phyloP scores from a whole-genome alignment of 2,888 invertebrate genomes.

The Athrips mouffetella region DNA sequence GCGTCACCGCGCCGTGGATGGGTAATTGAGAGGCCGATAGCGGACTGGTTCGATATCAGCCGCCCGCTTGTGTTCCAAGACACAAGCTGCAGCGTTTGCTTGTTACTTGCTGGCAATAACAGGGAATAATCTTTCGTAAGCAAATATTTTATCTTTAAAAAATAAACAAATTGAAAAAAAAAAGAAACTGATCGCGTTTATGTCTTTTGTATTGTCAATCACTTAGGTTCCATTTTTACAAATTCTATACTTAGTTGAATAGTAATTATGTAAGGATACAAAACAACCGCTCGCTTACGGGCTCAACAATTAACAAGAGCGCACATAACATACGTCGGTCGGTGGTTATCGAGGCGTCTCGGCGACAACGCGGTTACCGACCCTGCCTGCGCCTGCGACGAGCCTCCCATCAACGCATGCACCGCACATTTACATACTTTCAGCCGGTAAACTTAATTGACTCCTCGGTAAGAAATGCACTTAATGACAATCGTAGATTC shows the following conservation, averaged over 20 bases:
- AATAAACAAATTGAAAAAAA: not conserved
- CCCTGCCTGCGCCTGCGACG: slow-evolving; percentile 38
- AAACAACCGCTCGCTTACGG: not conserved
- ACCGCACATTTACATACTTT: slow-evolving; percentile 43
- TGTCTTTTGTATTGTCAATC: slow-evolving; percentile 12
- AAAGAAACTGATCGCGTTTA: slow-evolving; percentile 11
- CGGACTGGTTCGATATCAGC: slow-evolving; percentile 44
- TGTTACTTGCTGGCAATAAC: too few relatives aligned
- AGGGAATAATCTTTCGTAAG: too few relatives aligned
- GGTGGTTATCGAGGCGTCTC: slow-evolving; percentile 50
- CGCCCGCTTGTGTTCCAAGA: slow-evolving; percentile 10
- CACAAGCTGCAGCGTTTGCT: not conserved
- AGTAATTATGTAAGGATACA: not conserved
- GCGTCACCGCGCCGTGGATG: slow-evolving; percentile 38
- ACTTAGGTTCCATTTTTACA: not conserved
- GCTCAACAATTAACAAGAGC: not conserved
- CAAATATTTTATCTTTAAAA: too few relatives aligned
- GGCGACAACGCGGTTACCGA: slow-evolving; percentile 61
- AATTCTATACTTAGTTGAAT: not conserved
- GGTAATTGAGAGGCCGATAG: slow-evolving; percentile 53
- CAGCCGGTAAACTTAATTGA: slow-evolving; percentile 39
- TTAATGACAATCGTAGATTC: slow-evolving; percentile 32
- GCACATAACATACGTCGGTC: slow-evolving; percentile 26
- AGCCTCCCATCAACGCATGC: not conserved
- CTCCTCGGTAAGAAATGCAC: slow-evolving; percentile 38